phyloP scores from a whole-genome alignment of 2,113 vertebrate species.

The Merops nubicus region DNA sequence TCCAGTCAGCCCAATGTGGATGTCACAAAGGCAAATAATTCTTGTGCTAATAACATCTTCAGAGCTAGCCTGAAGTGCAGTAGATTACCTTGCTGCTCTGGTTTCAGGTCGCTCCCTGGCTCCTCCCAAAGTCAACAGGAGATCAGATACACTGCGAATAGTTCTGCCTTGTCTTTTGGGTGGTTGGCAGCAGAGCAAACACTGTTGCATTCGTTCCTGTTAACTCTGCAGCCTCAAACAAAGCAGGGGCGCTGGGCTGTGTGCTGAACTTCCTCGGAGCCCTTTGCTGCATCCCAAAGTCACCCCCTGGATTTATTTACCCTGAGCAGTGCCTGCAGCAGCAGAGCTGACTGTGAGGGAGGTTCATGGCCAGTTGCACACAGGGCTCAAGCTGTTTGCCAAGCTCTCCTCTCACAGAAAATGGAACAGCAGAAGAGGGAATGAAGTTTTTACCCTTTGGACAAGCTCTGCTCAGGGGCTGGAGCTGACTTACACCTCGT shows the following conservation, averaged over 20 bases:
- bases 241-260: neutral
- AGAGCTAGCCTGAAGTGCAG: neutral
- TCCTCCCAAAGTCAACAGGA: neutral
- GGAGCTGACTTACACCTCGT: neutral
- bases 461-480: accelerated
- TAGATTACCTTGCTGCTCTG: neutral
- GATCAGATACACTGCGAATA: neutral
- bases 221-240: neutral
- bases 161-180: neutral
- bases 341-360: neutral
- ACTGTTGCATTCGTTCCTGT: neutral
- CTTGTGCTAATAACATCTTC: neutral
- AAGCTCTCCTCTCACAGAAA: neutral
- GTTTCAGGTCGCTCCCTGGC: neutral
- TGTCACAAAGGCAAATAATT: neutral
- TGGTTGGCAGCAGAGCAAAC: neutral
- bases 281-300: neutral
- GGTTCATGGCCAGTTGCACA: accelerated
- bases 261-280: neutral
- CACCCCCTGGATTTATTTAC: neutral
- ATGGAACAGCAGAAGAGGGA: neutral
- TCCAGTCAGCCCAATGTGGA: neutral
- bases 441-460: neutral
- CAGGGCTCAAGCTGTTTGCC: neutral
- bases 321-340: neutral